Conservation (phyloP, 2,888 invertebrate genomes). For the Athalia rosae region DNA sequence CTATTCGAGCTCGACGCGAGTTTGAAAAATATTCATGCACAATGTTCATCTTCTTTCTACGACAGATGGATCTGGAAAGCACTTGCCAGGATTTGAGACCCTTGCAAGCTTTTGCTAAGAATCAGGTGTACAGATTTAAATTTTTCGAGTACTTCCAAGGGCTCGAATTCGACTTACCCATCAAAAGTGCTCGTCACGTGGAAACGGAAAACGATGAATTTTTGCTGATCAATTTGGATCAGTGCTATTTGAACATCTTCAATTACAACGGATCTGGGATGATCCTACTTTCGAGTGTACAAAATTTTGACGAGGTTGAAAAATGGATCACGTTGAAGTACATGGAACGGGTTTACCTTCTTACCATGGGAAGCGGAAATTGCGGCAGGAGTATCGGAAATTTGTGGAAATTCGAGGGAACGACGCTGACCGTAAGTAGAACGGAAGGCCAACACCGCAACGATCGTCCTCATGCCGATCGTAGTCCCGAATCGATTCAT, state of each 20-base stretch:
- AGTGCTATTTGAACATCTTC: constrained; percentile 73
- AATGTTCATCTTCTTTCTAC: neutral
- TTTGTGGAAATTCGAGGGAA: constrained; percentile 71
- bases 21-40: neutral
- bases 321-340: constrained; percentile 71
- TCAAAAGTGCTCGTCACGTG: constrained; percentile 67
- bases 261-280: constrained; percentile 70
- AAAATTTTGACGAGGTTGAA: constrained; percentile 74
- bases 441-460: neutral
- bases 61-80: constrained; percentile 52
- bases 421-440: constrained; percentile 65
- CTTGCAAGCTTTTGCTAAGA: constrained; percentile 58
- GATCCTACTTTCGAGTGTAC: constrained; percentile 55
- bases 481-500: constrained; percentile 9
- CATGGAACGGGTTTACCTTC: constrained; percentile 67
- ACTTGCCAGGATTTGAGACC: constrained; percentile 53
- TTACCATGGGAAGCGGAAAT: constrained; percentile 62
- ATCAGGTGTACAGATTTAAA: constrained; percentile 74
- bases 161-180: constrained; percentile 60
- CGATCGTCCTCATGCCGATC: neutral
- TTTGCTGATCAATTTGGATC: constrained; percentile 70
- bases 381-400: constrained; percentile 69
- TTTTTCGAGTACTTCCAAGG: constrained; percentile 73
- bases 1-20: neutral
- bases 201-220: constrained; percentile 65